A percentile compares a stretch with the other conserved stretches of the same genome.
phyloP scores from a whole-genome alignment of 2,888 invertebrate genomes.

The Chymomyza amoena region DNA sequence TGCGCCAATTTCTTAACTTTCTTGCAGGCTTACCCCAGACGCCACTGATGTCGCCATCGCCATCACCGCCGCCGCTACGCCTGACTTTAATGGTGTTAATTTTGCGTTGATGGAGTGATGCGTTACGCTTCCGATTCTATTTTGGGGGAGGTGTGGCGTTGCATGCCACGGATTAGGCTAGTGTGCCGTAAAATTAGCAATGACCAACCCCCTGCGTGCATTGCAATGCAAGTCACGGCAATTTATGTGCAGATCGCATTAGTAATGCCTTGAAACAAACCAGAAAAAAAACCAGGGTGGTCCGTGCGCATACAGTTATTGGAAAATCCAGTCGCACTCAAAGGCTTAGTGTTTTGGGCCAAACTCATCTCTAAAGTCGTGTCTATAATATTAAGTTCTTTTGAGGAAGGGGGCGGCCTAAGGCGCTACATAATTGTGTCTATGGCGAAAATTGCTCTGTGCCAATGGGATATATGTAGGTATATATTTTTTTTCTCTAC shows the following conservation, averaged over 20 bases:
- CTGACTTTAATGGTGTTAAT: conserved; percentile 67
- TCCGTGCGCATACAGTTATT: background rate
- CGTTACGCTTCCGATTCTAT: conserved; percentile 16
- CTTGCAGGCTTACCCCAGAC: background rate
- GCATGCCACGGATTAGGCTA: conserved; percentile 37
- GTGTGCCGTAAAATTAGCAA: conserved; percentile 53
- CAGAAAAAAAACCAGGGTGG: background rate
- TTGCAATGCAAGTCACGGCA: background rate
- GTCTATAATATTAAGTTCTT: background rate
- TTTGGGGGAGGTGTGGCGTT: background rate
- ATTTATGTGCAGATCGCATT: conserved; percentile 5
- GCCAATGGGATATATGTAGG: background rate
- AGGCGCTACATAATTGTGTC: background rate
- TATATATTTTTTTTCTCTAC: background rate
- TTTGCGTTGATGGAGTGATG: conserved; percentile 68
- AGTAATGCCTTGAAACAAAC: background rate
- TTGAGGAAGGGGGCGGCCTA: background rate
- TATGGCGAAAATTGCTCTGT: background rate
- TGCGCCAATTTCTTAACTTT: background rate
- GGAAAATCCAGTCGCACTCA: background rate
- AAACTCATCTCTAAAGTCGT: background rate
- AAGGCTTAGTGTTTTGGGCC: background rate
- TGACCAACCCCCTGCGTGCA: background rate
- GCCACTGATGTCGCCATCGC: background rate
- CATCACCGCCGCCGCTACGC: conserved; percentile 36